A percentile compares a stretch with the other conserved stretches of the same genome.
phyloP scores from a whole-genome alignment of 2,113 vertebrate genomes.

The Eonycteris spelaea region DNA sequence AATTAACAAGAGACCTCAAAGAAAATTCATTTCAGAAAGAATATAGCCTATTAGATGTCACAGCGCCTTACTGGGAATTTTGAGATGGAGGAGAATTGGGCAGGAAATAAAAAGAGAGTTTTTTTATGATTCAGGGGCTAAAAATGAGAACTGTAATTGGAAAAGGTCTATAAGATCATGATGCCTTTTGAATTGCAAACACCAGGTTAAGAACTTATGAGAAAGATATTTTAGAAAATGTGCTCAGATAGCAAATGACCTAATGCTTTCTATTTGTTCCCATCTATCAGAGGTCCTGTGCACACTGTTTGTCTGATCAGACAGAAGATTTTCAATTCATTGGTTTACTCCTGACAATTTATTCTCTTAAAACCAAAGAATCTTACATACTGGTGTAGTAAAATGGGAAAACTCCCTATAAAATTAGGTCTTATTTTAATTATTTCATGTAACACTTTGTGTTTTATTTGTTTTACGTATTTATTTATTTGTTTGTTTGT shows the following conservation, averaged over 20 bases:
- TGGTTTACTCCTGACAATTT: not conserved
- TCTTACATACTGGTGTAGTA: not conserved
- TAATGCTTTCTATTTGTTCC: not conserved
- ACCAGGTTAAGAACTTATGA: not conserved
- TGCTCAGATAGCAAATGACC: not conserved
- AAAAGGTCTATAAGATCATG: conserved; percentile 11
- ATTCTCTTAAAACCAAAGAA: not conserved
- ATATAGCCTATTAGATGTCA: not conserved
- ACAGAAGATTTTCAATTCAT: not conserved
- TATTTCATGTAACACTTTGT: not conserved
- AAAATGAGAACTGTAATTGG: conserved; percentile 30
- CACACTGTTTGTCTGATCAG: not conserved
- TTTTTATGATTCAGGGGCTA: not conserved
- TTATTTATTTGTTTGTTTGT: no score
- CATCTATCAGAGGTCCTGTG: not conserved
- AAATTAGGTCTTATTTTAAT: not conserved
- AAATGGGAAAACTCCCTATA: not conserved
- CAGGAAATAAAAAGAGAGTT: not conserved
- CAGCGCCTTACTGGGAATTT: not conserved
- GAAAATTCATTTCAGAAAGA: conserved; percentile 53
- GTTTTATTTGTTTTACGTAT: not conserved
- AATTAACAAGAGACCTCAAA: conserved; percentile 12
- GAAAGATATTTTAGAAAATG: not conserved
- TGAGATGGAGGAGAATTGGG: not conserved
- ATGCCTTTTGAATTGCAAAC: not conserved